Conservation (phyloP, 2,888 invertebrate species). For the Drosophila kanekoi region DNA sequence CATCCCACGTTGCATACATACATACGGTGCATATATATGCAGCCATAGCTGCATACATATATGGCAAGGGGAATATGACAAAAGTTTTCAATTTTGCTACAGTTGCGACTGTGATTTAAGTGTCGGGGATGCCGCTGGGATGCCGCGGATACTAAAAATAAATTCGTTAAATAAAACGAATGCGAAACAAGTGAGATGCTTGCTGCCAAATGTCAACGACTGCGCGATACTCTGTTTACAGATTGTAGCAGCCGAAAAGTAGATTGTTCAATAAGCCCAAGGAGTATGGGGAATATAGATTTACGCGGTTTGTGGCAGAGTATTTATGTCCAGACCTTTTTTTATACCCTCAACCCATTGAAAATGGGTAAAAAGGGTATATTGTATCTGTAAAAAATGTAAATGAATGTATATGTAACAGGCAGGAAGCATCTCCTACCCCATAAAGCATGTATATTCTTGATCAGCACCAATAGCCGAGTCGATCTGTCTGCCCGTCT, state of each 20-base stretch:
- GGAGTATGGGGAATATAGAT: not conserved
- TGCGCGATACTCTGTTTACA: constrained; percentile 2
- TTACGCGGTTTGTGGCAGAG: too few relatives aligned
- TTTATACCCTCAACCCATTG: too few relatives aligned
- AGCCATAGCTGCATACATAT: constrained; percentile 9
- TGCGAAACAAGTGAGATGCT: not conserved
- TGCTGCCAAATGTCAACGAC: constrained; percentile 6
- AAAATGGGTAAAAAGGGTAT: too few relatives aligned
- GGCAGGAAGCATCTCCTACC: too few relatives aligned
- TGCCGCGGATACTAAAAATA: constrained; percentile 46
- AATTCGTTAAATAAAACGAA: constrained; percentile 40
- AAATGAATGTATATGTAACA: too few relatives aligned
- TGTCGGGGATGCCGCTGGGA: constrained; percentile 27
- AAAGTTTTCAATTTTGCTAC: constrained; percentile 70
- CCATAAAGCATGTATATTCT: too few relatives aligned
- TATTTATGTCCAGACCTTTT: too few relatives aligned
- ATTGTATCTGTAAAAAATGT: too few relatives aligned
- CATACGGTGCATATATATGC: constrained; percentile 10
- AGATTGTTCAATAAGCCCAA: not conserved
- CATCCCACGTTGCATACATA: constrained; percentile 13
- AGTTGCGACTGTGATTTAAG: constrained; percentile 69
- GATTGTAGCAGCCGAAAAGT: not conserved
- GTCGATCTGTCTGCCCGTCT: too few relatives aligned
- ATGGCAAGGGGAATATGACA: constrained; percentile 21
- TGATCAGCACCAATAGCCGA: too few relatives aligned